Evolutionary conservation across 2,888 invertebrate species (phyloP).

Genomic region (Lasioglossum oenotherae): DNA sequence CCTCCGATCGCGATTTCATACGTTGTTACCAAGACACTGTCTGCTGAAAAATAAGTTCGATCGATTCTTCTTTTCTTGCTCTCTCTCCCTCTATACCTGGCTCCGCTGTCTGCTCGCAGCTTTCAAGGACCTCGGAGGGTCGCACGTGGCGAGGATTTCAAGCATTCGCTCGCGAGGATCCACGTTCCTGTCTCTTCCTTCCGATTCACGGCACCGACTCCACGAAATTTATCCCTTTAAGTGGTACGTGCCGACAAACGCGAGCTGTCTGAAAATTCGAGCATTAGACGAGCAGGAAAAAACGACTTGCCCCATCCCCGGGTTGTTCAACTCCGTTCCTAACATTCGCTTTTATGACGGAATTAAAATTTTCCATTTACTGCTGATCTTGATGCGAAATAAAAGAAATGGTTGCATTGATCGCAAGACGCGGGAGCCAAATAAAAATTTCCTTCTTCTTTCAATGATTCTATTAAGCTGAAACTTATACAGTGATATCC

Average conservation of each 20-base stretch:
- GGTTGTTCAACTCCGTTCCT: constrained; percentile 25
- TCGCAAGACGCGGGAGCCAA: background rate
- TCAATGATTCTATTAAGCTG: no score
- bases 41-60: background rate
- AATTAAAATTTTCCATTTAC: background rate
- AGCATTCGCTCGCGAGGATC: constrained; percentile 36
- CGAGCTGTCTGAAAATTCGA: constrained; percentile 51
- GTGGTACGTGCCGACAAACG: constrained; percentile 62
- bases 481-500: no score
- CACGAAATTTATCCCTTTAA: constrained; percentile 59
- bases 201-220: constrained; percentile 44
- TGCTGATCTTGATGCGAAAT: background rate
- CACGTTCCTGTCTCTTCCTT: constrained; percentile 42
- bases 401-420: background rate
- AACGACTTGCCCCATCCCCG: background rate
- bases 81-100: background rate
- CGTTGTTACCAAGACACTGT: constrained; percentile 1
- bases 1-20: constrained; percentile 37
- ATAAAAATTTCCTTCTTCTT: background rate
- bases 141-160: constrained; percentile 36
- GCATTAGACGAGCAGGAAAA: constrained; percentile 12
- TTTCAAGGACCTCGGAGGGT: constrained; percentile 25
- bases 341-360: background rate
- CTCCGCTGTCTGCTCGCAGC: background rate
- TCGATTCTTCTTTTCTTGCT: constrained; percentile 15